A percentile compares a stretch with the other conserved stretches of the same genome.
Conservation (phyloP, 1,140 invertebrate species). For the Monochamus saltuarius region DNA sequence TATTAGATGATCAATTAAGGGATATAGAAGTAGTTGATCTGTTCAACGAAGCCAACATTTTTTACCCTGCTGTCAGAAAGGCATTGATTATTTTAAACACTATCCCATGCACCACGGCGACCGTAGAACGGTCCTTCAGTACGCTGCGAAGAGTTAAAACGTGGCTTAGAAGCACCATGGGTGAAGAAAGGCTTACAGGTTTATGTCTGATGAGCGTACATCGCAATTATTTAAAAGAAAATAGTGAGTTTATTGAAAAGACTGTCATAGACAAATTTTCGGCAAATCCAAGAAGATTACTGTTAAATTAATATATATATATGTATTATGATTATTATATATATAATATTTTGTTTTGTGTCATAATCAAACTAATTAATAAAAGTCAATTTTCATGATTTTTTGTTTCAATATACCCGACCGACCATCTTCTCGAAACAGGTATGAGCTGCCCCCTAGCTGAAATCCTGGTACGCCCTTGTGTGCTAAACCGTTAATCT, state of each 20-base stretch:
- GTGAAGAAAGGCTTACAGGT: constrained; percentile 5
- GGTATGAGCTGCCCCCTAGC: too few relatives aligned
- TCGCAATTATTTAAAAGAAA: constrained; percentile 7
- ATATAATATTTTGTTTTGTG: too few relatives aligned
- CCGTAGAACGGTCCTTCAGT: constrained; percentile 22
- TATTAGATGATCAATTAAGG: constrained; percentile 17
- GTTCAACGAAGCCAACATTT: constrained; percentile 22
- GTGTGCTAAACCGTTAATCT: too few relatives aligned
- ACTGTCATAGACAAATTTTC: neutral
- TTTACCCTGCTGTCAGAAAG: too few relatives aligned
- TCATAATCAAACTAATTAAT: too few relatives aligned
- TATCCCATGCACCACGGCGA: constrained; percentile 18
- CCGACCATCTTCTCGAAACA: too few relatives aligned
- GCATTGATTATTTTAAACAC: constrained; percentile 16
- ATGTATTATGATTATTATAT: too few relatives aligned
- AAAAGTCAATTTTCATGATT: too few relatives aligned
- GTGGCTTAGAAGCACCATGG: constrained; percentile 22
- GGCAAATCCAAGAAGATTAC: neutral
- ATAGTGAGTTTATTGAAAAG: constrained; percentile 4
- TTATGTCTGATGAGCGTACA: constrained; percentile 19
- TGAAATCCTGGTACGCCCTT: too few relatives aligned
- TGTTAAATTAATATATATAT: too few relatives aligned
- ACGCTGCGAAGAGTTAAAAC: constrained; percentile 23
- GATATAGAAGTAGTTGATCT: constrained; percentile 15
- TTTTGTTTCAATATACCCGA: too few relatives aligned